Evolutionary conservation across 2,797 vertebrate species (phyloP).

Genomic region (Phataginus tetradactyla): DNA sequence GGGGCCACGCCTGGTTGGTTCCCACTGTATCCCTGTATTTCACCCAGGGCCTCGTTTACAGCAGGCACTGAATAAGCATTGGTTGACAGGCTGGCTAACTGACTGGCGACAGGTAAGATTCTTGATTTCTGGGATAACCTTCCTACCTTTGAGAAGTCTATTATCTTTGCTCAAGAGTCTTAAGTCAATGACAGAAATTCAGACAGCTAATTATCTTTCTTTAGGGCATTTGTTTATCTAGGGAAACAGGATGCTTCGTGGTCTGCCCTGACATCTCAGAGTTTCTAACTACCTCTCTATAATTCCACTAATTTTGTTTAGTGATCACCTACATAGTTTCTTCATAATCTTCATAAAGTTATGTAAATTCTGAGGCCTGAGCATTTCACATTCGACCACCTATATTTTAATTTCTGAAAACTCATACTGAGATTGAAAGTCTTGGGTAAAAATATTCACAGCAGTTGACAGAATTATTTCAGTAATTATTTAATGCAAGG

Average conservation of each 20-base stretch:
- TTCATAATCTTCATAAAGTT: slow-evolving; percentile 50
- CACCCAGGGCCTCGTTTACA: no score
- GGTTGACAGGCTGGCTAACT: neutral
- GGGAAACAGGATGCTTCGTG: neutral
- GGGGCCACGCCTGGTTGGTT: neutral
- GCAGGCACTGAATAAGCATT: neutral
- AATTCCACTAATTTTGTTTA: slow-evolving; percentile 40
- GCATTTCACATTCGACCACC: neutral
- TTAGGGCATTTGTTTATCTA: neutral
- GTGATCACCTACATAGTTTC: neutral
- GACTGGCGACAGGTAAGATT: neutral
- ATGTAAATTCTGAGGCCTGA: neutral
- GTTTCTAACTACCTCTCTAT: neutral
- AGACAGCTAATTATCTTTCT: neutral
- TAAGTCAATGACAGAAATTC: neutral
- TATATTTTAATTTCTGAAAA: slow-evolving; percentile 53
- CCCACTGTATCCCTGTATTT: neutral
- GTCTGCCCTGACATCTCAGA: neutral
- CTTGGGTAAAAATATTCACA: slow-evolving; percentile 41
- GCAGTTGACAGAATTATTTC: slow-evolving; percentile 3
- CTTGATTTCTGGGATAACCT: neutral
- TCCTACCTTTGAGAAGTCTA: neutral
- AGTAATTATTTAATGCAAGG: slow-evolving; percentile 39
- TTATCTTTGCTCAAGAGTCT: neutral
- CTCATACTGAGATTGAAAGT: slow-evolving; percentile 39